Conservation (phyloP, 2,888 invertebrate species). For the Cloeon dipterum region DNA sequence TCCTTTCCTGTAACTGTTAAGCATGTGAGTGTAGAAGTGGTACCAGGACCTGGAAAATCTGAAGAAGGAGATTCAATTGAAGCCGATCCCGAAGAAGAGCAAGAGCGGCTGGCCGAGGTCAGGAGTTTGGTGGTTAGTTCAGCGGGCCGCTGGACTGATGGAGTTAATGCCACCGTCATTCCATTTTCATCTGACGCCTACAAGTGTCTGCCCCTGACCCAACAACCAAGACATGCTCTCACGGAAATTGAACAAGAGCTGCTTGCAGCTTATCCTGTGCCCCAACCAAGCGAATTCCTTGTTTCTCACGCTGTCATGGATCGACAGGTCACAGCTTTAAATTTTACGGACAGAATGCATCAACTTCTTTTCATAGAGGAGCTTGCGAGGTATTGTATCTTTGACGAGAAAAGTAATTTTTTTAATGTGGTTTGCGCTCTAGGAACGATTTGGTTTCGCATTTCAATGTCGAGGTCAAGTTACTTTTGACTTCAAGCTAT, state of each 20-base stretch:
- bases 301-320: conserved; percentile 42
- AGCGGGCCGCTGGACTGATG: conserved; percentile 32
- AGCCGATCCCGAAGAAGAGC: not conserved
- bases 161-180: conserved; percentile 26
- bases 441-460: conserved; percentile 23
- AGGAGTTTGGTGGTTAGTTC: conserved; percentile 25
- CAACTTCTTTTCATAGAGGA: conserved; percentile 55
- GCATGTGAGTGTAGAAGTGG: conserved; percentile 51
- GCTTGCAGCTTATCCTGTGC: conserved; percentile 36
- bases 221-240: conserved; percentile 3
- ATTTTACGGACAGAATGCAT: conserved; percentile 48
- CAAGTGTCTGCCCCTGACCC: conserved; percentile 1
- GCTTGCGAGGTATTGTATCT: conserved; percentile 32
- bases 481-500: conserved; percentile 40
- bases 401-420: not conserved
- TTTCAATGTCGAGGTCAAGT: conserved; percentile 38
- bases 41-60: conserved; percentile 33
- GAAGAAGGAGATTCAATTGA: conserved; percentile 6
- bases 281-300: conserved; percentile 36
- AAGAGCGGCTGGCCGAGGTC: conserved; percentile 2
- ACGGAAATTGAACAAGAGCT: conserved; percentile 28
- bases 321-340: conserved; percentile 34
- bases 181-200: conserved; percentile 21
- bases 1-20: conserved; percentile 34
- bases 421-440: not conserved